Base-by-base conservation (phyloP, 1,140 invertebrate genomes). In the Nomia melanderi region DNA sequence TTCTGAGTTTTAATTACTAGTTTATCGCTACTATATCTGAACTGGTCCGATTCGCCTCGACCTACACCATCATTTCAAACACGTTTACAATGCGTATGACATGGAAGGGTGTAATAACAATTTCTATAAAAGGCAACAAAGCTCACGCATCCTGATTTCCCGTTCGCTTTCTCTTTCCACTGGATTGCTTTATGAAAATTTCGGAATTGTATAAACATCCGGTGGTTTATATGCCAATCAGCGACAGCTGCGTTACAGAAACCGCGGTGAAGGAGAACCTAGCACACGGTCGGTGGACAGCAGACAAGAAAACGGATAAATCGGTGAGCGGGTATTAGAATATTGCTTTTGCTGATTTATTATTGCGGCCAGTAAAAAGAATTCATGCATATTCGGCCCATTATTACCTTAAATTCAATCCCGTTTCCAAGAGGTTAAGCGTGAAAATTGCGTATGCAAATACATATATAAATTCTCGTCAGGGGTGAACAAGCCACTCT, bases 361-460 rank as follows among this genome's bases (percentile, higher is more conserved):
- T 84, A 84, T 81, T 54, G 73, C 62, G 78, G 78, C 31, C 50
- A 44, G 65, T 66, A 54, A 59, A 85, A 87, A 84, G 83, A 86
- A 85, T 86, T 81, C 81, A 88, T 87, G 86, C 85, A 88, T 88
- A 88, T 86, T 88, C 87, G 83, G 80, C 62, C 44, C 25, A 50
- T 67, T 77, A 88, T 88, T 88, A 88, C 84, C 84, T 87, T 84
- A 84, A 87, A 87, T 87, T 88, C 81, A 89, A 89, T 89, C 82
- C 84, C 79, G 81, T 88, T 89, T 86, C 88, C 84, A 82, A 79
- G 86, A 88, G 86, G 87, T 88, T 89, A 87, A 88, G 81, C 88
- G 80, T 82, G 82, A 88, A 88, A 89, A 89, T 89, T 89, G 85
- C 83, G 82, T 87, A 88, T 88, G 88, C 87, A 85, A 87, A 88